These are phyloP conservation scores for Corythucha ciliata DNA, from an alignment of 2,888 invertebrate species.

Conservation along the genomic window DNA sequence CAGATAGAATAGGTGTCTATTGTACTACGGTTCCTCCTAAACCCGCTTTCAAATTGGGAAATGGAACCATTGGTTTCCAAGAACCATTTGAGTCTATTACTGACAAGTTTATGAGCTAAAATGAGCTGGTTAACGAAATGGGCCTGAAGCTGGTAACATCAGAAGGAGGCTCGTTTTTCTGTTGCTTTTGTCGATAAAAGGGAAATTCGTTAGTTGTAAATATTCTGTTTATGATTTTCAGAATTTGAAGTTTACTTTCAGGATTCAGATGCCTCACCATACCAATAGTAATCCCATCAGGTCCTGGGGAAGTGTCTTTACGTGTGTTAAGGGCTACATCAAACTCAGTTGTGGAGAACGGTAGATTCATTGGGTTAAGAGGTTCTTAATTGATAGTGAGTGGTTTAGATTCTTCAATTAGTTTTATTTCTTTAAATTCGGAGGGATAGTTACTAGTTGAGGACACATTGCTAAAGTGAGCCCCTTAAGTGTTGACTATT, in stretches of 20 bases:
- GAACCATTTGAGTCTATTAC: not conserved
- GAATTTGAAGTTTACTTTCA: not conserved
- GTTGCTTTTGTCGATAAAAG: not conserved
- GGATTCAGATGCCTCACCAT: not conserved
- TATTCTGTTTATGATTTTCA: not conserved
- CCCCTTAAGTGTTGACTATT: not conserved
- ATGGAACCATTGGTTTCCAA: not conserved
- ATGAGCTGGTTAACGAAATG: not conserved
- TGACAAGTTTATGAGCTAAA: not conserved
- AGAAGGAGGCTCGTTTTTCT: not conserved
- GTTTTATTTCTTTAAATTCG: not conserved
- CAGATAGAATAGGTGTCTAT: slow-evolving; percentile 70
- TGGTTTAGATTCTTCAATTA: not conserved
- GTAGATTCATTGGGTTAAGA: not conserved
- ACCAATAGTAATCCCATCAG: not conserved
- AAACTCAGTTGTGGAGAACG: not conserved
- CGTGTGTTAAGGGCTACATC: not conserved
- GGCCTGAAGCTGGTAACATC: not conserved
- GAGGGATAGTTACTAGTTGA: not conserved
- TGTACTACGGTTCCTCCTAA: not conserved
- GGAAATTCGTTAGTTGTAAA: not conserved
- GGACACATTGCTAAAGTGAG: not conserved
- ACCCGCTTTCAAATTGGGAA: not conserved
- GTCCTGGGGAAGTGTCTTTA: not conserved
- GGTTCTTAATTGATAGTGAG: not conserved